These are phyloP conservation scores for Frankliniella fusca DNA, from an alignment of 2,888 invertebrate species.

Conservation along the genomic window DNA sequence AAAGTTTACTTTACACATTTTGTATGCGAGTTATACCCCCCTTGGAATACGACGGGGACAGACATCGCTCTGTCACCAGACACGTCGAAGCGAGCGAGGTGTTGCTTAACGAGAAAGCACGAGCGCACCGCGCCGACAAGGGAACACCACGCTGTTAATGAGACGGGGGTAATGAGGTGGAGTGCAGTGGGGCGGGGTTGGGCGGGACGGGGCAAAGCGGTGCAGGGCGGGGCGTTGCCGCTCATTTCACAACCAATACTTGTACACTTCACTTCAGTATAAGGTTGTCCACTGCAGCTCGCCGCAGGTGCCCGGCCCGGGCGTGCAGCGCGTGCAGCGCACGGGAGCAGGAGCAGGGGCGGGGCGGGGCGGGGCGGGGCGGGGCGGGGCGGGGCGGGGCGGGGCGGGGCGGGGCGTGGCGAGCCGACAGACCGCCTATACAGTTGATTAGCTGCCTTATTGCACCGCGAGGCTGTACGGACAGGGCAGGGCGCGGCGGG, in stretches of 20 bases:
- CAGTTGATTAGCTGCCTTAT: no score
- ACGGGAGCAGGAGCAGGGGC: no score
- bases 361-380: no score
- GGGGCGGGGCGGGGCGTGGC: no score
- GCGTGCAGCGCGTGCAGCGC: no score
- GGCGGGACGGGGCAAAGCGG: neutral
- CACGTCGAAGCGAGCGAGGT: neutral
- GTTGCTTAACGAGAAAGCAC: neutral
- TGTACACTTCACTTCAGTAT: neutral
- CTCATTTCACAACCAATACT: neutral
- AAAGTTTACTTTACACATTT: no score
- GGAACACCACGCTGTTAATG: neutral
- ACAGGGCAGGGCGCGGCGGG: no score
- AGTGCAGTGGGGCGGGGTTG: neutral
- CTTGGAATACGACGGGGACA: no score
- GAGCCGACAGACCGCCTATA: no score
- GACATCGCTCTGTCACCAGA: neutral
- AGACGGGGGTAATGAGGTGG: neutral
- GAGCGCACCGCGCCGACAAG: neutral
- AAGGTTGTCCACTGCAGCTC: neutral
- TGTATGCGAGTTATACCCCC: no score
- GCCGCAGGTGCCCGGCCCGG: neutral
- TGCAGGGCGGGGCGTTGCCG: neutral
- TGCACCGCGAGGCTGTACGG: no score
- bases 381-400: no score